These are phyloP conservation scores for Diacarnus erythraeanus DNA, from an alignment of 37 sponge, comb jelly and placozoan species.

Conservation along the genomic window DNA sequence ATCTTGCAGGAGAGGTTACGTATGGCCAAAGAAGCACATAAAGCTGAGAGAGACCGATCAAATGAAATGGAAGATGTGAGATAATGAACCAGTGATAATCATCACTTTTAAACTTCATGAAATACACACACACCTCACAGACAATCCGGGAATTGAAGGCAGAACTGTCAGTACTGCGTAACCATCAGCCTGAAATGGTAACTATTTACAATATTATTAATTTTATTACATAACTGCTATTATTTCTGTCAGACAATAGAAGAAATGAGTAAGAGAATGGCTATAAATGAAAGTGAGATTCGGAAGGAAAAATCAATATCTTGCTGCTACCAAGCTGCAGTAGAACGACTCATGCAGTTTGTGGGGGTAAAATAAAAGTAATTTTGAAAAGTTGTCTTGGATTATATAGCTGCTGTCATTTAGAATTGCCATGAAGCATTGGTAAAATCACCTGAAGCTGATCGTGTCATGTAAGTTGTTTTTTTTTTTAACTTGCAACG, in stretches of 20 bases:
- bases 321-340: constrained; percentile 60
- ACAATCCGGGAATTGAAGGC: constrained; percentile 9
- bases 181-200: constrained; percentile 33
- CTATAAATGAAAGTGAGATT: constrained; percentile 56
- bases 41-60: constrained; percentile 28
- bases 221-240: background rate
- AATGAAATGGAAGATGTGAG: constrained; percentile 54
- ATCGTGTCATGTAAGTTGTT: constrained; percentile 37
- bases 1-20: constrained; percentile 8
- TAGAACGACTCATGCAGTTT: constrained; percentile 59
- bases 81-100: too few relatives aligned
- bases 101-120: too few relatives aligned
- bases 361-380: constrained; percentile 35
- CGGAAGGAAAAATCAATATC: constrained; percentile 41
- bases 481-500: too few relatives aligned
- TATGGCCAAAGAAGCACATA: constrained; percentile 29
- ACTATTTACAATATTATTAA: background rate
- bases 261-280: constrained; percentile 44
- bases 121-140: too few relatives aligned
- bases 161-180: constrained; percentile 22
- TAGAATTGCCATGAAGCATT: constrained; percentile 65
- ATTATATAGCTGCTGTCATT: background rate
- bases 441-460: constrained; percentile 50
- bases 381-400: background rate
- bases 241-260: constrained; percentile 17